Base-by-base conservation (phyloP, 2,888 invertebrate genomes). In the Tipula lateralis region DNA sequence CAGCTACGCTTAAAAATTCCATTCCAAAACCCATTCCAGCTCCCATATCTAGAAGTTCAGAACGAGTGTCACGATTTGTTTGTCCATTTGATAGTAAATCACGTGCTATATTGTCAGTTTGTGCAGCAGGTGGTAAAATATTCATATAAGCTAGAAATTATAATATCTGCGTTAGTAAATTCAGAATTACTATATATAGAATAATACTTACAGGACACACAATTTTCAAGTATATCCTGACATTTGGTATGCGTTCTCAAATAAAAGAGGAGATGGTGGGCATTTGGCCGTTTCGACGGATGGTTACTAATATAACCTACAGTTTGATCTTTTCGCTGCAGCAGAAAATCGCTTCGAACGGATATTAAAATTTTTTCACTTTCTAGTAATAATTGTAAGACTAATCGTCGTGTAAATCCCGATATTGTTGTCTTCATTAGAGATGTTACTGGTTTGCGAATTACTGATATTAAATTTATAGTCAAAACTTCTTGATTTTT, bases 381-480 rank as follows among this genome's bases (percentile, higher is more conserved):
- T 88, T 97, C 96, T 86, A 98, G 91, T 86, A 98, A 91, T 85
- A 97, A 92, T 88, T 97, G 97, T 84, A 97, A 91, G 86, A 97
- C 94, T 85, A 98, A 91, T 84, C 97, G 93, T 32, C 97, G 93
- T 66, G 96, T 95, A 91, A 97, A 97, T 6, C 97, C 97, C 0
- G 96, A 95, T 88, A 97, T 95, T 12, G 89, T 88, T 30, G 86
- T 85, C 85, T 87, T 87, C 44, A 86, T 87, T 44, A 80, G 6
- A 3, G 80, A 36, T 9, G 29, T 29, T 4, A 24, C 32, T 50
- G 88, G 87, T 84, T 87, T 87, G 9, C 86, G 86, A 32, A 89
- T 88, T 29, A 90, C 90, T 13, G 89, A 88, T 36, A 90, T 90
- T 1, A 97, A 91, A 4, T 96, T 94, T 85, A 93, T 92, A 0